Evolutionary conservation across 2,888 invertebrate genomes (phyloP), one percentile per base, ranked within the genome.

Genomic region (Campaea margaritaria): DNA sequence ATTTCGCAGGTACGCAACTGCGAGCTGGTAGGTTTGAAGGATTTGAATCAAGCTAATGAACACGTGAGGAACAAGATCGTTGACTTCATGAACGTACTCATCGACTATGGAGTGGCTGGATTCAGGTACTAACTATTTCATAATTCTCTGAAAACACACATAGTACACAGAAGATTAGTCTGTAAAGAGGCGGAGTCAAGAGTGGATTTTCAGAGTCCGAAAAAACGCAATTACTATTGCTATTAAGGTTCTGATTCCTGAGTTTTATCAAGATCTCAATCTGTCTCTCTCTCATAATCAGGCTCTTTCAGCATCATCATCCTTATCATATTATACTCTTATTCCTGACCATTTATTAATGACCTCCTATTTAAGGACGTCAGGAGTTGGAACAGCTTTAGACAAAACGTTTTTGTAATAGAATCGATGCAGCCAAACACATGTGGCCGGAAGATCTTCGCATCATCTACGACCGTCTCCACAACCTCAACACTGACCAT

Each of bases 371-470:
- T n/a, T n/a, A 21, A 21, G 21, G 21, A 5, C 21, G 5, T 5
- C 2, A 21, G 21, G 21, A 21, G 21, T 21, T 5, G 21, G 21
- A 3, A 5, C 21, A 21, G 5, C 2, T 21, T 21, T 5, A 21
- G 21, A 21, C 2, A 21, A 21, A 21, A 21, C 2, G 21, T n/a
- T 0, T 13, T 1, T 11, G 10, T 34, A 44, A 3, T 62, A 95
- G 96, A 67, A 93, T 96, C 36, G 96, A 96, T 77, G 96, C 96
- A 38, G 96, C 96, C 0, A 96, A 96, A 74, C 96, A 96, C 81
- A 96, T 96, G 95, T 95, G 94, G 93, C 96, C 98, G 0, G 81
- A 84, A 44, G 97, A 98, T 78, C 85, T 98, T 12, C 72, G 90
- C 62, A 78, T 86, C 1, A 96, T 97, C 58, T 95, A 95, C 75